Percentiles rank a stretch among this genome's conserved stretches.
Conservation (phyloP, 2,113 vertebrate genomes). For the Addax nasomaculatus region DNA sequence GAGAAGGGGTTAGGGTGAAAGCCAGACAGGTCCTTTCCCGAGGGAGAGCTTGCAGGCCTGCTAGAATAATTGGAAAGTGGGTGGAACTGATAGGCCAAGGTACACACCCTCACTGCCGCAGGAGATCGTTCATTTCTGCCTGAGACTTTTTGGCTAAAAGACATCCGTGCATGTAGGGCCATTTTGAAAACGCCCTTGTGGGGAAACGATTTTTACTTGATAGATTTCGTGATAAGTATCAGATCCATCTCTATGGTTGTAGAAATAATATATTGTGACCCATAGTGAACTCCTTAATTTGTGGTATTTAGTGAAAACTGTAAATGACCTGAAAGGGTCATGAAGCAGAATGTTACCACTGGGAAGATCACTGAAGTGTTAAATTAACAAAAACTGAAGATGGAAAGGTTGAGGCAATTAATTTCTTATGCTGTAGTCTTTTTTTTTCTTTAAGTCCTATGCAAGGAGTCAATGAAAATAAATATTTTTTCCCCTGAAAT, state of each 20-base stretch:
- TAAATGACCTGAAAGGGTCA: conserved; percentile 19
- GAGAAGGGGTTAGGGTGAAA: conserved; percentile 51
- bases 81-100: conserved; percentile 68
- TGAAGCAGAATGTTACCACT: not conserved
- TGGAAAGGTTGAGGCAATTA: conserved; percentile 71
- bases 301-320: conserved; percentile 64
- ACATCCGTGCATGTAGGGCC: not conserved
- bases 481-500: not conserved
- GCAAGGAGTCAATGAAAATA: conserved; percentile 49
- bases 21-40: conserved; percentile 51
- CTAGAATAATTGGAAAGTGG: conserved; percentile 76
- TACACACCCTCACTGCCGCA: conserved; percentile 63
- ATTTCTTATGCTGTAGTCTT: conserved; percentile 21
- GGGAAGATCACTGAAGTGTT: conserved; percentile 65
- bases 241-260: not conserved
- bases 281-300: conserved; percentile 56
- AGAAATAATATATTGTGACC: conserved; percentile 53
- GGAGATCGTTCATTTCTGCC: conserved; percentile 67
- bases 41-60: conserved; percentile 33
- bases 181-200: conserved; percentile 36
- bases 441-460: not conserved
- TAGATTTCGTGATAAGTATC: conserved; percentile 60
- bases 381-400: conserved; percentile 58
- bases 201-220: conserved; percentile 57
- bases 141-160: conserved; percentile 58